Evolutionary conservation across 2,113 vertebrate species (phyloP), one percentile per base, ranked within the genome.

Genomic region (Sinocyclocheilus grahami): DNA sequence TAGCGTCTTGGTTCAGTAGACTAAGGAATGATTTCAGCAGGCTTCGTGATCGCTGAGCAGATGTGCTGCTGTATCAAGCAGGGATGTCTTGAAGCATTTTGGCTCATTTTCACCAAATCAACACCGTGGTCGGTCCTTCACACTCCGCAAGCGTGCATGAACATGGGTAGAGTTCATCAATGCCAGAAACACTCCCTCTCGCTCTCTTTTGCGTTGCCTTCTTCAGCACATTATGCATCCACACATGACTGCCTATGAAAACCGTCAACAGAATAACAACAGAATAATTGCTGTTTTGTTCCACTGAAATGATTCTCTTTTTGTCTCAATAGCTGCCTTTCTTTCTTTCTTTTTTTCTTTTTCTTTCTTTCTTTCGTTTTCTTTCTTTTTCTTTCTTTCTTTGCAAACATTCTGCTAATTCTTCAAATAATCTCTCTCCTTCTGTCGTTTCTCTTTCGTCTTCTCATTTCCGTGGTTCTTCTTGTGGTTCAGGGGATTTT

Each of bases 401-500:
- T n/a, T 53, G 22, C 75, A 27, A 24, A 27, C n/a, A 27, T 53
- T 46, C 27, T 53, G 53, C 71, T 75, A 58, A n/a, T 78, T 58
- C 53, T 58, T 78, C 76, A 20, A 10, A 33, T 53, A 78, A 58
- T 24, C 20, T n/a, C 30, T 75, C 53, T 82, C 55, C 60, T 82
- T 71, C 39, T 51, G 55, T 53, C 12, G 27, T 51, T 83, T 27
- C 60, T 30, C 63, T 65, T n/a, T 48, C 24, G 18, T 74, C 27
- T n/a, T 83, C 63, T 60, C 18, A 37, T 79, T 84, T 82, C 67
- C 55, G 63, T 30, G 22, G 39, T 37, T 72, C 62, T 81, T 83
- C 77, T 58, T 82, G 84, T n/a, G 83, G 87, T 88, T 88, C 80
- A 89, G 76, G 69, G 82, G 83, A 86, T 90, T 89, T 74, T 89